A percentile compares a stretch with the other conserved stretches of the same genome.
phyloP scores from a whole-genome alignment of 2,113 vertebrate genomes.

The Lepus europaeus region DNA sequence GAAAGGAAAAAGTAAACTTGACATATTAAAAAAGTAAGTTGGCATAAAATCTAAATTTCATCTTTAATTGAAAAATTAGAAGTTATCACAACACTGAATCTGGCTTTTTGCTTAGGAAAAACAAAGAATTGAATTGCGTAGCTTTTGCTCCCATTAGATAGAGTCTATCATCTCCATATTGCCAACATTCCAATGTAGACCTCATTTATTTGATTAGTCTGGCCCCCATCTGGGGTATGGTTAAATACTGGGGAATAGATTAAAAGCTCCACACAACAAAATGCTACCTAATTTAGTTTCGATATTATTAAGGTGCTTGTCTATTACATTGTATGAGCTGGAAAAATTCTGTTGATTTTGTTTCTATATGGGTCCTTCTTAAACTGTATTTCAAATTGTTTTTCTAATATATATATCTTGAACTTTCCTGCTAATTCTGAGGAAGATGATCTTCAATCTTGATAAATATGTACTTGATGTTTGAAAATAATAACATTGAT shows the following conservation, averaged over 20 bases:
- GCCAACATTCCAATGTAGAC: not conserved
- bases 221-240: not conserved
- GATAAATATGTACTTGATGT: not conserved
- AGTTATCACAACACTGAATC: not conserved
- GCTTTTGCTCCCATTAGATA: not conserved
- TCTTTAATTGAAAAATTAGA: conserved; percentile 36
- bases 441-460: not conserved
- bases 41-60: conserved; percentile 20
- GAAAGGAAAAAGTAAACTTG: conserved; percentile 3
- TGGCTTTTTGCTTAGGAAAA: not conserved
- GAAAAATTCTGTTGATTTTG: not conserved
- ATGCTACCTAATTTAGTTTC: not conserved
- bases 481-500: conserved; percentile 47
- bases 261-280: not conserved
- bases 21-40: not conserved
- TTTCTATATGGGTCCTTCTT: not conserved
- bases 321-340: not conserved
- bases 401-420: too few species aligned
- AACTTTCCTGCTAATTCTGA: not conserved
- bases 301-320: not conserved
- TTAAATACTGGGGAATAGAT: not conserved
- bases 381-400: too few species aligned
- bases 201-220: not conserved
- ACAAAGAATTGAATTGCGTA: not conserved
- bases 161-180: not conserved